Evolutionary conservation across 2,888 invertebrate genomes (phyloP), one percentile per base, ranked within the genome.

Genomic region (Tetanocera ferruginea): DNA sequence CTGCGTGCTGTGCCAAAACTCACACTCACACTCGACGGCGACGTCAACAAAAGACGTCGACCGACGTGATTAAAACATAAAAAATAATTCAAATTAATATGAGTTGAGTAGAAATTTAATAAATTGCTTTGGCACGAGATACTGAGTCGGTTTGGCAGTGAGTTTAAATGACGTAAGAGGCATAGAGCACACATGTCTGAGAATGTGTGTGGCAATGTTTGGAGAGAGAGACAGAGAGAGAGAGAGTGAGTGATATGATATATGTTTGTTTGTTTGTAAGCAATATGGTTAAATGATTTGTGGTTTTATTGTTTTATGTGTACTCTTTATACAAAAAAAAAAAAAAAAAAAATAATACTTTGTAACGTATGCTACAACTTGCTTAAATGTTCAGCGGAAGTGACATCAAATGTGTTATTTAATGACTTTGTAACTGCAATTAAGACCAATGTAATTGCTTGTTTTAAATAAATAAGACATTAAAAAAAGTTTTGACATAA

Each of bases 31-130:
- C 2, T n/a, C n/a, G n/a, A 23, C 11, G 49, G 14, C 34, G 19
- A 3, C 64, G 34, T 2, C 64, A 34, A 19, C 37, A 37, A 19
- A 19, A 67, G 43, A 19, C 67, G 19, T 37, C 19, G 51, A 69
- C 69, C 19, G 51, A 69, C 69, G 69, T 69, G 69, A 69, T 69
- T 69, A 69, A 69, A 69, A 69, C 69, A 51, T 69, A 69, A 69
- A 60, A 69, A 69, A 69, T 51, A 69, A 69, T 51, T 69, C 51
- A 51, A 51, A 69, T 69, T 69, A 69, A 69, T 69, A 34, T 28
- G 69, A 49, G 34, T 49, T 60, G 60, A 60, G 60, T 60, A 60
- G 28, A 60, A 60, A 28, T 60, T 60, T 60, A 28, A 60, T 60
- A 28, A 60, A 60, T 60, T 25, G 60, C 60, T 60, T 60, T 60